These are phyloP conservation scores for Neoitamus cyanurus DNA, from an alignment of 2,888 invertebrate genomes.

Conservation along the genomic window DNA sequence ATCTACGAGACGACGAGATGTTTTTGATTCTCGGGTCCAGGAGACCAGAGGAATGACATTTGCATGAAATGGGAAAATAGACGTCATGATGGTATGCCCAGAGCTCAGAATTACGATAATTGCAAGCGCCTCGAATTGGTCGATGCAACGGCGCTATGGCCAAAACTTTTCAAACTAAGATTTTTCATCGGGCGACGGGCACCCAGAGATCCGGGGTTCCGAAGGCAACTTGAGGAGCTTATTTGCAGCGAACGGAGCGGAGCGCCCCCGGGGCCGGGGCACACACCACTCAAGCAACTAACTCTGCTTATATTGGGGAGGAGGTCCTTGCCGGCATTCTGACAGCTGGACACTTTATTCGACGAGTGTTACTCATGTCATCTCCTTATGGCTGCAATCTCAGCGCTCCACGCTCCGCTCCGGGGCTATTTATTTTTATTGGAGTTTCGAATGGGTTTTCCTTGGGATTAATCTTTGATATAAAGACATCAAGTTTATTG, in stretches of 20 bases:
- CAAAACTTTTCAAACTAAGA: conserved; percentile 48
- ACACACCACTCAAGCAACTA: neutral
- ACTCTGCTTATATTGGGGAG: conserved; percentile 22
- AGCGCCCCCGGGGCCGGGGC: neutral
- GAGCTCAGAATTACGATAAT: conserved; percentile 51
- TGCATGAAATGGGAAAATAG: conserved; percentile 52
- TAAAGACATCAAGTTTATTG: conserved; percentile 29
- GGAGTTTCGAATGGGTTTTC: conserved; percentile 20
- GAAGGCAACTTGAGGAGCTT: neutral
- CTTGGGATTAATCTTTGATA: conserved; percentile 42
- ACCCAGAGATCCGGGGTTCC: neutral
- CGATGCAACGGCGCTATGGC: conserved; percentile 46
- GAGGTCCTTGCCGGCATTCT: conserved; percentile 4
- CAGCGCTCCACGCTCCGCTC: neutral
- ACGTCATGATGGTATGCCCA: conserved; percentile 50
- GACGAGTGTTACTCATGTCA: conserved; percentile 40
- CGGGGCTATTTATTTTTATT: conserved; percentile 40
- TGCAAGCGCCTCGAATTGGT: conserved; percentile 47
- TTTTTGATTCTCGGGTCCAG: conserved; percentile 46
- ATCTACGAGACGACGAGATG: conserved; percentile 50
- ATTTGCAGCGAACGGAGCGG: neutral
- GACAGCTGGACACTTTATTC: conserved; percentile 43
- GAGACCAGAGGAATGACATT: conserved; percentile 48
- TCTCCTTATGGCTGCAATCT: conserved; percentile 43
- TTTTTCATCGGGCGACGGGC: conserved; percentile 10